Evolutionary conservation across 2,797 vertebrate species (phyloP), one percentile per base, ranked within the genome.

Genomic region (Lemur catta): DNA sequence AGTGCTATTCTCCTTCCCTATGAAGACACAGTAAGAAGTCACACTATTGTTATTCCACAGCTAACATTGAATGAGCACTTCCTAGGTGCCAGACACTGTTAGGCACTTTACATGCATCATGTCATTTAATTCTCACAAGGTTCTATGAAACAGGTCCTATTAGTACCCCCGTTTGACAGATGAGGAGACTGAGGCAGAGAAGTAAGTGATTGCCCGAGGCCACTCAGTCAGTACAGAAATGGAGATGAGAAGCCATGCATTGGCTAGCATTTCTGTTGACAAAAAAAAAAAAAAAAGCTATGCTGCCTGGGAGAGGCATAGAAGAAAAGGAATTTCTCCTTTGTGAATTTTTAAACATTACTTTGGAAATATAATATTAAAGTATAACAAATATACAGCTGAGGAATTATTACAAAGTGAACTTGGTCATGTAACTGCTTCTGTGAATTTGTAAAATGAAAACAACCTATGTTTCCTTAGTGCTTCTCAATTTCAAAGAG

Each of bases 151-250:
- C 9, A 55, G 89, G 85, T 61, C 33, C 65, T 50, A 4, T 33
- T 22, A 63, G 55, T 28, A 55, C n/a, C 14, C 48, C 15, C 2
- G 14, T 26, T 74, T 72, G 67, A 75, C 38, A 84, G 57, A 35
- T 18, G 22, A 71, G 78, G 24, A 92, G 84, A 78, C 69, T 41
- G 50, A 91, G 61, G 81, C 75, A 9, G 52, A 52, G 24, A 38
- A 67, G 38, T 5, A 57, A 78, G 50, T 4, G 35, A 52, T 48
- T 28, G 76, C 63, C 61, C 7, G 7, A 38, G 43, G 85, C n/a
- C 50, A 63, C 18, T 61, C 0, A 24, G 52, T 52, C 35, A n/a
- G 57, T 48, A 57, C 33, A 84, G 28, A 61, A 82, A 35, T 18
- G 4, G 41, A 43, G 38, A 43, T 24, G 69, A 43, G 93, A 89